Percentiles rank a stretch among this genome's conserved stretches.
phyloP scores from a whole-genome alignment of 2,113 vertebrate species.

The Hymenochirus boettgeri region DNA sequence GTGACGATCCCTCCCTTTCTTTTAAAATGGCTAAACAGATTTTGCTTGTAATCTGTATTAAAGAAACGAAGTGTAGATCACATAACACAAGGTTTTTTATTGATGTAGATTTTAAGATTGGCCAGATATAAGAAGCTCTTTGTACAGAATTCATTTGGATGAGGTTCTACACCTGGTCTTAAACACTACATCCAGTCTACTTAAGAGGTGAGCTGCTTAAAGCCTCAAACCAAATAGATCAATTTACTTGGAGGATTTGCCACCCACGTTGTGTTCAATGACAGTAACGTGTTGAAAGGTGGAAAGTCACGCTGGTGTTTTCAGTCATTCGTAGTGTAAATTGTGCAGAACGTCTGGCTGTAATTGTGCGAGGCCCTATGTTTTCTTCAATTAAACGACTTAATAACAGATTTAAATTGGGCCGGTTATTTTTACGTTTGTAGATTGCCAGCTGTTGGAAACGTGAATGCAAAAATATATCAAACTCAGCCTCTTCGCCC shows the following conservation, averaged over 20 bases:
- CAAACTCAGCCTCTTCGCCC: no score
- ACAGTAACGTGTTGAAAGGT: constrained; percentile 22
- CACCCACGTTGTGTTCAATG: constrained; percentile 29
- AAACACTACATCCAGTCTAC: constrained; percentile 1
- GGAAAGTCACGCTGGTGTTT: constrained; percentile 13
- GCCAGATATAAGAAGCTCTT: constrained; percentile 19
- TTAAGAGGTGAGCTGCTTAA: constrained; percentile 19
- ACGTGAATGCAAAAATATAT: not conserved
- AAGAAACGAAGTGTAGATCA: constrained; percentile 5
- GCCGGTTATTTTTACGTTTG: not conserved
- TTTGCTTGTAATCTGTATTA: not conserved
- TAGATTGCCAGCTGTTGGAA: not conserved
- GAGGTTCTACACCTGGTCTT: constrained; percentile 26
- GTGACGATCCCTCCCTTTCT: not conserved
- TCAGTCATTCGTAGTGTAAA: constrained; percentile 10
- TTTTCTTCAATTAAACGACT: constrained; percentile 10
- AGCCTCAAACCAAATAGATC: constrained; percentile 38
- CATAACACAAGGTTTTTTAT: constrained; percentile 5
- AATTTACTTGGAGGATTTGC: constrained; percentile 12
- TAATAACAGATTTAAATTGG: not conserved
- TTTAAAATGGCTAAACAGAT: not conserved
- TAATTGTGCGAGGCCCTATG: not conserved
- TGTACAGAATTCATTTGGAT: constrained; percentile 3
- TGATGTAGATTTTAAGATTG: constrained; percentile 15
- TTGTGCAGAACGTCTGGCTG: constrained; percentile 10